phyloP scores from a whole-genome alignment of 1,140 invertebrate genomes.

The Neoseiulus cucumeris region DNA sequence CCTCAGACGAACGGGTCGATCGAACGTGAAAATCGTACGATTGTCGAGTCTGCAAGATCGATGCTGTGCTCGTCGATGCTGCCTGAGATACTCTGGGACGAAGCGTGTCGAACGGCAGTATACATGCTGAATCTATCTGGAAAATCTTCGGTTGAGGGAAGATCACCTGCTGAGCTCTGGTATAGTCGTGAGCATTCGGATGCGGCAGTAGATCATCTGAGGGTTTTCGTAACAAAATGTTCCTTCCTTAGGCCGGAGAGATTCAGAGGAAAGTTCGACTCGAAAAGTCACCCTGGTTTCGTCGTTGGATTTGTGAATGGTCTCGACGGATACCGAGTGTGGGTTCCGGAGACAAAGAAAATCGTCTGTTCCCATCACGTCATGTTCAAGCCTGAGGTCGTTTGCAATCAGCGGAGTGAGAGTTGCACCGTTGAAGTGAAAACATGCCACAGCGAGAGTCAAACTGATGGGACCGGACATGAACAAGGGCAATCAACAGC shows the following conservation, averaged over 20 bases:
- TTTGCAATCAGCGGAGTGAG: no score
- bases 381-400: no score
- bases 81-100: conserved; percentile 14
- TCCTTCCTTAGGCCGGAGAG: conserved; percentile 10
- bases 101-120: conserved; percentile 13
- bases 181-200: not conserved
- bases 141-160: conserved; percentile 1
- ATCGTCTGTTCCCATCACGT: no score
- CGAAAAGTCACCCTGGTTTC: no score
- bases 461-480: no score
- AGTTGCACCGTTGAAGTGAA: no score
- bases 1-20: conserved; percentile 12
- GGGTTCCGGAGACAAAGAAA: no score
- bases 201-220: not conserved
- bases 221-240: not conserved
- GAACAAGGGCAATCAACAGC: no score
- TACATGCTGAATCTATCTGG: conserved; percentile 13
- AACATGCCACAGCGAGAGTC: no score
- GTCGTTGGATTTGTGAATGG: no score
- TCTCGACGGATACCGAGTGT: no score
- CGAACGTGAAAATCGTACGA: conserved; percentile 10
- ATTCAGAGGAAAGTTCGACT: conserved; percentile 13
- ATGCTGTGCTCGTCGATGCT: conserved; percentile 14
- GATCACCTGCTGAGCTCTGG: not conserved
- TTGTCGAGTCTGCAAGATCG: conserved; percentile 14